Conservation (phyloP, 2,888 invertebrate genomes). For the Caenorhabditis angaria region DNA sequence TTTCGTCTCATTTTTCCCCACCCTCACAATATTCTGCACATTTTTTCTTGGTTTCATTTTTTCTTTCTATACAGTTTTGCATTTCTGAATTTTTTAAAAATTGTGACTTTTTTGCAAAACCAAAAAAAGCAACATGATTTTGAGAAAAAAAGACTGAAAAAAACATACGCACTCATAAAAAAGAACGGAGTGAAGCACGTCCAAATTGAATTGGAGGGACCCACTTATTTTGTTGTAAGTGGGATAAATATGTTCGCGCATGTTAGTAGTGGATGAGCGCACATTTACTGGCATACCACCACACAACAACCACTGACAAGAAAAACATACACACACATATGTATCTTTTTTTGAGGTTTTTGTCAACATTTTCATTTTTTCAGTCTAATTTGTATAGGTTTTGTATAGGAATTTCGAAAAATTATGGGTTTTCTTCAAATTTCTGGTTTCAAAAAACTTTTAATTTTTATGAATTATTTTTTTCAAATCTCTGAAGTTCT, state of each 20-base stretch:
- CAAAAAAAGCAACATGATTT: neutral
- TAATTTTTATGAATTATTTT: too few species aligned
- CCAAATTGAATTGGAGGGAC: constrained; percentile 2
- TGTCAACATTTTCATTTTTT: too few species aligned
- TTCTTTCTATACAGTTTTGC: too few species aligned
- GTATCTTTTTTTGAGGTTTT: neutral
- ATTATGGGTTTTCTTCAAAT: too few species aligned
- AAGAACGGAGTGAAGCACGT: constrained; percentile 4
- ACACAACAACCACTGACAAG: neutral
- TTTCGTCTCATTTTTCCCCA: neutral
- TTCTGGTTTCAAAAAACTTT: too few species aligned
- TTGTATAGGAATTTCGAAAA: too few species aligned
- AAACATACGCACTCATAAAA: constrained; percentile 4
- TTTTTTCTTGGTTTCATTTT: too few species aligned
- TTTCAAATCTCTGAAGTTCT: too few species aligned
- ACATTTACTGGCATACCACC: neutral
- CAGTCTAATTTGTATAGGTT: too few species aligned
- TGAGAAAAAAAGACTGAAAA: neutral
- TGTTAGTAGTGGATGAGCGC: constrained; percentile 4
- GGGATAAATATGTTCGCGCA: constrained; percentile 2
- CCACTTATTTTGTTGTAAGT: constrained; percentile 4
- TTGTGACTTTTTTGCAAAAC: too few species aligned
- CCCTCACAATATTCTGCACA: neutral
- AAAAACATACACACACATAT: neutral
- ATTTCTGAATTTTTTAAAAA: too few species aligned